Evolutionary conservation across 2,797 vertebrate genomes (phyloP).

Genomic region (Hephaestus fuliginosus): DNA sequence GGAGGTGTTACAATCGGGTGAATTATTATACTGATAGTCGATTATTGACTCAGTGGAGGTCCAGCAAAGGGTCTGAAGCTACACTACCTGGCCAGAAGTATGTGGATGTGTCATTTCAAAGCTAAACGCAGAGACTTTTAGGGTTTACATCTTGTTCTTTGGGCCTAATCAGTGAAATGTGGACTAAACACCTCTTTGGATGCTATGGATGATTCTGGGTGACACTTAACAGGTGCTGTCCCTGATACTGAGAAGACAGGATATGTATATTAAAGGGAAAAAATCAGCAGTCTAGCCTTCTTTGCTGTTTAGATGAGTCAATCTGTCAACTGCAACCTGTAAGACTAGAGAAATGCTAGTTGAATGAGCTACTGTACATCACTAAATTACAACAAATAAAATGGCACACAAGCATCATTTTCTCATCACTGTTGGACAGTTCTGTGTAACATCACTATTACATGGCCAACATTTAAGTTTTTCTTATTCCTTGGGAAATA

Average conservation of each 20-base stretch:
- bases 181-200: not conserved
- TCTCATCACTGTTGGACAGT: not conserved
- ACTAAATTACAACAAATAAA: not conserved
- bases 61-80: not conserved
- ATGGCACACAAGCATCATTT: not conserved
- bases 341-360: not conserved
- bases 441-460: not conserved
- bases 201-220: not conserved
- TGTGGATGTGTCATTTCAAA: too few relatives aligned
- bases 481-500: not conserved
- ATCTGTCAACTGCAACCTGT: not conserved
- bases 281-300: not conserved
- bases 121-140: not conserved
- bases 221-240: not conserved
- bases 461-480: not conserved
- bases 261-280: not conserved
- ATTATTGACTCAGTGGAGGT: not conserved
- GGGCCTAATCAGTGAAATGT: not conserved
- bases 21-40: not conserved
- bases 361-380: not conserved
- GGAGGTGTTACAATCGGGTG: too few relatives aligned
- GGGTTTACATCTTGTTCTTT: not conserved
- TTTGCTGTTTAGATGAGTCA: not conserved
- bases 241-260: not conserved
- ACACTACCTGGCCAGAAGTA: not conserved